Evolutionary conservation across 2,797 vertebrate species (phyloP).

Genomic region (Mionectes olivaceus): DNA sequence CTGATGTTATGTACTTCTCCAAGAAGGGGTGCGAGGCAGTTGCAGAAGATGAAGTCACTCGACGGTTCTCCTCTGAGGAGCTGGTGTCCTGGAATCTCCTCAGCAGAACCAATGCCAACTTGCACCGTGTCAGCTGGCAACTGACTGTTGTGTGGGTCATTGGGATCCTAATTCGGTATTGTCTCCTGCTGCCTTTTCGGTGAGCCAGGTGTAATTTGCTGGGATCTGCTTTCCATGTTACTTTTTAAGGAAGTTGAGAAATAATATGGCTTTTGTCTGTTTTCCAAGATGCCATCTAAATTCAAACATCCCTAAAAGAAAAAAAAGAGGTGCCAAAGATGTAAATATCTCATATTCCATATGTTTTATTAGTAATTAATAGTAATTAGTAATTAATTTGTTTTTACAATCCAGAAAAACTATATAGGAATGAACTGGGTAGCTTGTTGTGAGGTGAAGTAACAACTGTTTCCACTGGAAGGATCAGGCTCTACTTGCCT

Average conservation of each 20-base stretch:
- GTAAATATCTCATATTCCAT: neutral
- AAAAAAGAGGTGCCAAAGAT: neutral
- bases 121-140: slow-evolving; percentile 86
- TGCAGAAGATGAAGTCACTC: slow-evolving; percentile 91
- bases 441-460: neutral
- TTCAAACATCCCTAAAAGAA: neutral
- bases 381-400: neutral
- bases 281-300: neutral
- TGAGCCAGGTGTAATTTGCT: slow-evolving; percentile 48
- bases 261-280: neutral
- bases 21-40: slow-evolving; percentile 90
- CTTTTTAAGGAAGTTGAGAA: neutral
- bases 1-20: slow-evolving; percentile 89
- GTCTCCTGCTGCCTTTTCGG: slow-evolving; percentile 89
- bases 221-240: neutral
- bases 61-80: slow-evolving; percentile 91
- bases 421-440: neutral
- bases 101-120: slow-evolving; percentile 90
- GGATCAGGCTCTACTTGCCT: neutral
- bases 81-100: slow-evolving; percentile 93
- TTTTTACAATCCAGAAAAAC: neutral
- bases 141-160: slow-evolving; percentile 87
- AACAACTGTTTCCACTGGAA: neutral
- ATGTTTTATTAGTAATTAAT: neutral
- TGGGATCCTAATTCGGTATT: slow-evolving; percentile 87